Percentiles rank a stretch among this genome's conserved stretches.
Evolutionary conservation across 1,140 invertebrate genomes (phyloP).

Genomic region (Reticulitermes speratus): DNA sequence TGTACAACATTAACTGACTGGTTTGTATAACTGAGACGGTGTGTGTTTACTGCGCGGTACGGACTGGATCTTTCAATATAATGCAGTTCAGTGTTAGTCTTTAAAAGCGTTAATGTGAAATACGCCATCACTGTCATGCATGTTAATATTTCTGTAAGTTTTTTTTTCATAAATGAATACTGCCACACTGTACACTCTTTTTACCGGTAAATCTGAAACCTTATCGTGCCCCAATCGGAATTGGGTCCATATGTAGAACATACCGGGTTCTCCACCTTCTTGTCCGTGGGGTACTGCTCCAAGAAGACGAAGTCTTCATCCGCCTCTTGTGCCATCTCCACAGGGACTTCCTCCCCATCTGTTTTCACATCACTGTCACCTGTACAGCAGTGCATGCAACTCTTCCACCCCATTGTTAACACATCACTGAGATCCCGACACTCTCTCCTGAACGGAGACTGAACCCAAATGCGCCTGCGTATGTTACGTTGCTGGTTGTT

Average conservation of each 20-base stretch:
- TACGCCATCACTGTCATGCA: too few relatives aligned
- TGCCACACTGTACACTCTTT: too few relatives aligned
- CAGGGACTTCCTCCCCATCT: neutral
- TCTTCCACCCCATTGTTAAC: slow-evolving; percentile 1
- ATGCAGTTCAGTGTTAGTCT: too few relatives aligned
- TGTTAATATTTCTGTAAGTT: too few relatives aligned
- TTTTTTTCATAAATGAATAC: too few relatives aligned
- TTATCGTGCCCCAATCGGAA: too few relatives aligned
- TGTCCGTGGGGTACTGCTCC: neutral
- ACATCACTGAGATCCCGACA: neutral
- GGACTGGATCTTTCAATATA: too few relatives aligned
- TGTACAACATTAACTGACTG: too few relatives aligned
- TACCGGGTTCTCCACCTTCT: slow-evolving; percentile 3
- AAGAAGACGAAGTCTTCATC: neutral
- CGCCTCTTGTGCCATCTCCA: neutral
- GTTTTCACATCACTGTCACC: neutral
- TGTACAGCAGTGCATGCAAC: neutral
- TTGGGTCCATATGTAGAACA: neutral
- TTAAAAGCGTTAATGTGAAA: too few relatives aligned
- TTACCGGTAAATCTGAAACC: too few relatives aligned
- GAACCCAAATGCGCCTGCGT: neutral
- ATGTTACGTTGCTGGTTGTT: neutral
- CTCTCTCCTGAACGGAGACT: neutral
- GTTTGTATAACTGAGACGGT: too few relatives aligned
- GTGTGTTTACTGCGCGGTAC: too few relatives aligned